Percentiles rank a stretch among this genome's conserved stretches.
phyloP scores from a whole-genome alignment of 2,797 vertebrate species.

The Netta rufina region DNA sequence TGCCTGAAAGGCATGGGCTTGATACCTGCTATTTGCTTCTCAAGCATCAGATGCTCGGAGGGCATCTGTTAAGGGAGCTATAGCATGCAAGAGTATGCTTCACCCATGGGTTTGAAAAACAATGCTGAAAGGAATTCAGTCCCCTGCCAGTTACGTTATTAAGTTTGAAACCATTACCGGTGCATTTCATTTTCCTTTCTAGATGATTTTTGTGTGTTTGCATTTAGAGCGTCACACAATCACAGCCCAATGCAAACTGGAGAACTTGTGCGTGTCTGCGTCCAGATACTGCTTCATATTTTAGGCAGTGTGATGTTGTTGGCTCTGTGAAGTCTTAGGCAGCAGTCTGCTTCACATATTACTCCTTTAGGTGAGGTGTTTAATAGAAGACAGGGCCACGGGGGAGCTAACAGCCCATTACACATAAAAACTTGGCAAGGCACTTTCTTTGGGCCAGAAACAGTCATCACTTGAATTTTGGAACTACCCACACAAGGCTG shows the following conservation, averaged over 20 bases:
- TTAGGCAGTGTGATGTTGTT: background rate
- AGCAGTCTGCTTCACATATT: background rate
- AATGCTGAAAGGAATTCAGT: background rate
- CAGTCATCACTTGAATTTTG: background rate
- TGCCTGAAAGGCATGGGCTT: background rate
- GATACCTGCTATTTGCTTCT: conserved; percentile 1
- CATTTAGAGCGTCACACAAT: background rate
- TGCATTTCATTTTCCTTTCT: background rate
- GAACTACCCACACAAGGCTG: background rate
- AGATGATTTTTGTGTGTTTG: background rate
- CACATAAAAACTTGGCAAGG: background rate
- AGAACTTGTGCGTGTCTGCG: background rate
- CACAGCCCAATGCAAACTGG: background rate
- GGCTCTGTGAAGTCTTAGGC: background rate
- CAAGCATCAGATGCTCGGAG: background rate
- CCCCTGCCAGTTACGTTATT: background rate
- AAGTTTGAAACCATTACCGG: background rate
- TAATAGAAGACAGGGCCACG: background rate
- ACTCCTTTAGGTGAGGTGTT: background rate
- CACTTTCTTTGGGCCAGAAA: background rate
- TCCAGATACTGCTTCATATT: background rate
- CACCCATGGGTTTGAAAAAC: background rate
- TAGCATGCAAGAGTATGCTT: background rate
- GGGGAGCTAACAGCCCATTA: background rate
- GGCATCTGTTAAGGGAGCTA: background rate